These are phyloP conservation scores for Drosophila arizonae DNA, from an alignment of 1,140 invertebrate genomes.

Conservation along the genomic window DNA sequence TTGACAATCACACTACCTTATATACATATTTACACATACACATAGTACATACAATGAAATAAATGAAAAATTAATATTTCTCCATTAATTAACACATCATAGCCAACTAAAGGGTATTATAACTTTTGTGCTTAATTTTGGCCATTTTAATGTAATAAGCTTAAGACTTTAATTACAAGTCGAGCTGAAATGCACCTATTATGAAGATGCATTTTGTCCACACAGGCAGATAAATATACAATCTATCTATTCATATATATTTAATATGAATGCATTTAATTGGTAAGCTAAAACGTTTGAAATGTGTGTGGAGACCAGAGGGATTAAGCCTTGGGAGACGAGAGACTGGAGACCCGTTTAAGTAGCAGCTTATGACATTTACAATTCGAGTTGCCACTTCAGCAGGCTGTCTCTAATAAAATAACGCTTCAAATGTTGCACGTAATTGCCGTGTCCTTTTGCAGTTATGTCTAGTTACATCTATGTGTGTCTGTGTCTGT, in stretches of 20 bases:
- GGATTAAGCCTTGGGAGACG: constrained; percentile 51
- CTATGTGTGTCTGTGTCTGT: not conserved
- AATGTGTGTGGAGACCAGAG: constrained; percentile 33
- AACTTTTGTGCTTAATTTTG: not conserved
- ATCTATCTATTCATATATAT: not conserved
- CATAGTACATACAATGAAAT: not conserved
- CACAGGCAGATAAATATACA: not conserved
- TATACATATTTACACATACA: no score
- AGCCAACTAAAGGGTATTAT: not conserved
- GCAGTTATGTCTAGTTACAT: constrained; percentile 6
- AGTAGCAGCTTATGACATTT: constrained; percentile 66
- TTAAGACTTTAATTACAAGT: constrained; percentile 38
- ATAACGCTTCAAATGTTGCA: constrained; percentile 69
- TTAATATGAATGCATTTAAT: constrained; percentile 14
- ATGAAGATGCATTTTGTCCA: constrained; percentile 16
- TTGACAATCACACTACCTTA: no score
- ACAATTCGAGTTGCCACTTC: constrained; percentile 50
- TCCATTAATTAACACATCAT: not conserved
- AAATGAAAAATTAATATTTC: not conserved
- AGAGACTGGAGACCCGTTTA: constrained; percentile 30
- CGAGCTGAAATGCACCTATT: constrained; percentile 27
- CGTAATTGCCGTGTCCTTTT: constrained; percentile 58
- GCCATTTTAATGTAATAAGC: constrained; percentile 13
- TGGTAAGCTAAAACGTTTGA: constrained; percentile 26
- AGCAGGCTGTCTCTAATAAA: constrained; percentile 55